Evolutionary conservation across 2,797 vertebrate genomes (phyloP).

Genomic region (Poeciliopsis gracilis): DNA sequence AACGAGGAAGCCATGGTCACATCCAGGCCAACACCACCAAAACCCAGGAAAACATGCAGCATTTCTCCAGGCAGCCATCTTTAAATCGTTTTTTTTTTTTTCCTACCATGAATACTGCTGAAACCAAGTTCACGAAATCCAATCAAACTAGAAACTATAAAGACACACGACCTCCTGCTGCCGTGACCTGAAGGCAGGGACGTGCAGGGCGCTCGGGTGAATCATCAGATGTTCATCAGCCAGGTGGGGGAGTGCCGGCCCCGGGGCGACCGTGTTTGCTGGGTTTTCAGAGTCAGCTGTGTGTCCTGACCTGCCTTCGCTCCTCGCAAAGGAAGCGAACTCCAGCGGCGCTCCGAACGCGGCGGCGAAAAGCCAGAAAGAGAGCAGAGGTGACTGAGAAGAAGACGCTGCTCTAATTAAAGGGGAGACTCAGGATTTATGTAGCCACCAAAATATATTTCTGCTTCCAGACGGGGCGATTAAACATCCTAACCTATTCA

Average conservation of each 20-base stretch:
- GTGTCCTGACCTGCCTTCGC: conserved; percentile 66
- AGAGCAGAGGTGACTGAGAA: conserved; percentile 18
- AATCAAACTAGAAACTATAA: not conserved
- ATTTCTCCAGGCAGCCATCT: not conserved
- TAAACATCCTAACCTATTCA: conserved; percentile 20
- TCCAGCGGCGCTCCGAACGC: not conserved
- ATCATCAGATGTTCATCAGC: conserved; percentile 52
- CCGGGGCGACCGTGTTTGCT: conserved; percentile 44
- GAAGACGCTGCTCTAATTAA: conserved; percentile 55
- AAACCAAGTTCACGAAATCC: not conserved
- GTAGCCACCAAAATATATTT: conserved; percentile 46
- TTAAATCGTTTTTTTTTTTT: not conserved
- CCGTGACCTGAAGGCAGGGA: conserved; percentile 35
- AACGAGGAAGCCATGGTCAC: not conserved
- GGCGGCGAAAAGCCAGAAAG: not conserved
- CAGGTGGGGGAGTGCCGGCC: conserved; percentile 48
- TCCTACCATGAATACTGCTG: not conserved
- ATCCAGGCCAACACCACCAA: not conserved
- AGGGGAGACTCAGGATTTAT: conserved; percentile 40
- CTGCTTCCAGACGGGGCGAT: conserved; percentile 28
- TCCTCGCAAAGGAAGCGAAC: conserved; percentile 7
- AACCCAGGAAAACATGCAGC: not conserved
- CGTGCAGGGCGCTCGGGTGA: conserved; percentile 54
- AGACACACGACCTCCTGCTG: not conserved
- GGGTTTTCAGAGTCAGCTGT: conserved; percentile 48